Evolutionary conservation across 1,140 invertebrate genomes (phyloP), one percentile per base, ranked within the genome.

Genomic region (Plectrocnemia conspersa): DNA sequence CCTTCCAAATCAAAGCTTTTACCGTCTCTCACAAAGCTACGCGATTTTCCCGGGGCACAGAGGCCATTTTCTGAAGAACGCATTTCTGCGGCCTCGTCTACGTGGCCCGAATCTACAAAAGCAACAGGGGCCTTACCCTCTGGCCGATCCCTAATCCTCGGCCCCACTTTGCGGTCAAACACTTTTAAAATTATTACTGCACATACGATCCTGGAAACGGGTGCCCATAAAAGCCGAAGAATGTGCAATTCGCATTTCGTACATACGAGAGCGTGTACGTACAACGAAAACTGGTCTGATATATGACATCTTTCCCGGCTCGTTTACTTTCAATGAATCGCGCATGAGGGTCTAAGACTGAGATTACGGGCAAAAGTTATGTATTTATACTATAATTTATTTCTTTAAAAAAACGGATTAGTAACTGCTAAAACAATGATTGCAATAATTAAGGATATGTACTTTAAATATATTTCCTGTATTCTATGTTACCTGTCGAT

Each of bases 1-100:
- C 49, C 59, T 56, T 27, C n/a, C 54, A 53, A 61, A 61, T 61
- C 59, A 61, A 57, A 61, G 52, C 54, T 55, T 60, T 54, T 54
- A 48, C 50, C 45, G 24, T 59, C 52, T 49, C 42, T 36, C 53
- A 54, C 36, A 50, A 53, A 41, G 58, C 52, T 50, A 42, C 46
- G 27, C 54, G 47, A 47, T 52, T 46, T 48, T 22, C 48, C 36
- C 21, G 47, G 54, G 53, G n/a, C n/a, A n/a, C n/a, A n/a, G n/a
- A 55, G 44, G 41, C 58, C 58, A 48, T 60, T 52, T 53, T 54
- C 49, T 50, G 50, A 54, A 38, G 59, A 52, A 61, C 59, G 54
- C 59, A 57, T 61, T 61, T 61, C 59, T 46, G 54, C 54, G 50
- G 54, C 54, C 42, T 55, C 46, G 46, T 36, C 35, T 61, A 61